Evolutionary conservation across 1,140 invertebrate species (phyloP).

Genomic region (Hypothenemus hampei): DNA sequence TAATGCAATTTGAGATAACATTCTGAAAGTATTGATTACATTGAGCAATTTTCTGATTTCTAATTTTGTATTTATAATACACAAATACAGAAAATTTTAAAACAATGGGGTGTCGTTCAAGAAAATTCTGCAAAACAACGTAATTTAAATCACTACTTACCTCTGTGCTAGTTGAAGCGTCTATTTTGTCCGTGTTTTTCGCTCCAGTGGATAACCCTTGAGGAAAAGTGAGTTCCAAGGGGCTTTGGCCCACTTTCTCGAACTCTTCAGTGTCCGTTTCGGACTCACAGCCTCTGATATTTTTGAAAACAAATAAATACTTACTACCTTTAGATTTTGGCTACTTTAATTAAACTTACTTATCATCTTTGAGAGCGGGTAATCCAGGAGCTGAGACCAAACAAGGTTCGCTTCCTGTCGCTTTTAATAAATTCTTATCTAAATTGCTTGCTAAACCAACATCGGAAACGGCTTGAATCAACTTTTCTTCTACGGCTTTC

Average conservation of each 20-base stretch:
- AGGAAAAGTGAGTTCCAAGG: conserved; percentile 49
- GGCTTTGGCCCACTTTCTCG: conserved; percentile 66
- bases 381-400: conserved; percentile 35
- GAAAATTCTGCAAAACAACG: neutral
- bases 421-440: conserved; percentile 43
- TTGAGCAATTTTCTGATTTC: too few relatives aligned
- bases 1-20: too few relatives aligned
- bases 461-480: conserved; percentile 44
- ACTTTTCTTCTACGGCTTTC: conserved; percentile 38
- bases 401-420: conserved; percentile 42
- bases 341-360: conserved; percentile 31
- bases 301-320: conserved; percentile 1
- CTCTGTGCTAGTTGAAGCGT: conserved; percentile 45
- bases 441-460: conserved; percentile 43
- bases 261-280: conserved; percentile 80
- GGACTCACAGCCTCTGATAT: conserved; percentile 62
- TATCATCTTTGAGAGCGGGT: conserved; percentile 43
- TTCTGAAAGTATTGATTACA: too few relatives aligned
- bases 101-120: too few relatives aligned
- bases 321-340: neutral
- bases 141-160: conserved; percentile 35
- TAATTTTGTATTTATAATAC: neutral
- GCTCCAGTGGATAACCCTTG: conserved; percentile 27
- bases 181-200: conserved; percentile 33
- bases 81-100: too few relatives aligned